Base-by-base conservation (phyloP, 2,888 invertebrate genomes). In the Eledone cirrhosa region DNA sequence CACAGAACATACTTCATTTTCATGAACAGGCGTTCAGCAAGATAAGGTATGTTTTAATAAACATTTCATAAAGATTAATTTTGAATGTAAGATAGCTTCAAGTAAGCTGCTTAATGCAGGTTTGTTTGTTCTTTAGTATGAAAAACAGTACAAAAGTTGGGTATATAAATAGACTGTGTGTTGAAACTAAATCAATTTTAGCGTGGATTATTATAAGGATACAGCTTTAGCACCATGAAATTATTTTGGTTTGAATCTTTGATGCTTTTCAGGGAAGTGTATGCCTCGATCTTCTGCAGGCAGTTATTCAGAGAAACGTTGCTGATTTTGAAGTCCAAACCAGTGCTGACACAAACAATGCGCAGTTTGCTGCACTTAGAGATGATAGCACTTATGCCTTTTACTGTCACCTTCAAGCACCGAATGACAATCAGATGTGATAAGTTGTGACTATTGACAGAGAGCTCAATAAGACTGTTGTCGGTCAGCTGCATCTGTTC, bases 401-500 rank as follows among this genome's bases (percentile, higher is more conserved):
- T 31, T 19, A 69, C 31, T 22, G 78, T 78, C 41, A 78, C n/a
- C 19, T 33, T 33, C 72, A 31, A 31, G 41, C 41, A 79, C 16
- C 72, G 48, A n/a, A 78, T 74, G 19, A 84, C 78, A 41, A 75
- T 80, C n/a, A 85, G 75, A 41, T 74, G 77, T 41, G 78, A 59
- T 1, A 86, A 63, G 33, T 77, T 67, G 24, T 82, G 78, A 33
- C 84, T 81, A 47, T 83, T 27, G n/a, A 77, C 48, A 11, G 83
- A 80, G 41, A 86, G 81, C 19, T 79, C 80, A 7, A 63, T 24
- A 24, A 86, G 63, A 29, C 81, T 81, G 19, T 69, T 80, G 59
- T 85, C 82, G 1, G 83, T 84, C 16, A 85, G 75, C 24, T 78
- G 77, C 76, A 83, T 83, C 14, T 82, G 81, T 74, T 82, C 33